phyloP scores from a whole-genome alignment of 2,888 invertebrate genomes.

The Philonicus albiceps region DNA sequence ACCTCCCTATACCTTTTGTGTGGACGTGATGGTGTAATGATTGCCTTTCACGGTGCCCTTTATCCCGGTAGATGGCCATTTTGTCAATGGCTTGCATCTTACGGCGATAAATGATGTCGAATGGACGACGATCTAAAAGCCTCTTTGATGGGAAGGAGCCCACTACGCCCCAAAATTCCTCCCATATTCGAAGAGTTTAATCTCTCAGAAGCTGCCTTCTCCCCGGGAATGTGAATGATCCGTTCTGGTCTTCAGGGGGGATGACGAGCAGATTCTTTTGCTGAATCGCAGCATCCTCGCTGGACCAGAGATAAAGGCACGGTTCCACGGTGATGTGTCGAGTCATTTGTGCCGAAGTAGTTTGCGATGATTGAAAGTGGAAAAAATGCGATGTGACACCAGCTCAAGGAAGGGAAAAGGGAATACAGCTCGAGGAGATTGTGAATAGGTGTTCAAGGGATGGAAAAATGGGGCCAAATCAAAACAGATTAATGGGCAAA shows the following conservation, averaged over 20 bases:
- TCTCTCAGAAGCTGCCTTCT: not conserved
- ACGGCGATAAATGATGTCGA: conserved; percentile 18
- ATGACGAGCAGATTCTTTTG: not conserved
- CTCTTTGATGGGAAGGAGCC: not conserved
- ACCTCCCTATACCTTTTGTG: not conserved
- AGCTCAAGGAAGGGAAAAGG: not conserved
- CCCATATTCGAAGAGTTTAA: not conserved
- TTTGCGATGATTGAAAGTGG: not conserved
- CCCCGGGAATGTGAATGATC: not conserved
- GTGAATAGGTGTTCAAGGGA: not conserved
- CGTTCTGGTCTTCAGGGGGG: not conserved
- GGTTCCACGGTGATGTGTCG: not conserved
- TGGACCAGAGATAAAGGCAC: not conserved
- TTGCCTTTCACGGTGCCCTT: not conserved
- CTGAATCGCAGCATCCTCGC: not conserved
- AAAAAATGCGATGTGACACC: not conserved
- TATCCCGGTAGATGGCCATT: conserved; percentile 21
- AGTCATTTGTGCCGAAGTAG: not conserved
- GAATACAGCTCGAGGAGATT: not conserved
- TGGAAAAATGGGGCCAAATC: not conserved
- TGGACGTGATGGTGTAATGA: conserved; percentile 29
- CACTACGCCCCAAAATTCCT: not conserved
- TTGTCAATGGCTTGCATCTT: conserved; percentile 34
- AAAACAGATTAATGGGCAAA: not conserved
- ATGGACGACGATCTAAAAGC: conserved; percentile 19